Percentiles rank a stretch among this genome's conserved stretches.
Evolutionary conservation across 2,797 vertebrate genomes (phyloP).

Genomic region (Silurus lanzhouensis): DNA sequence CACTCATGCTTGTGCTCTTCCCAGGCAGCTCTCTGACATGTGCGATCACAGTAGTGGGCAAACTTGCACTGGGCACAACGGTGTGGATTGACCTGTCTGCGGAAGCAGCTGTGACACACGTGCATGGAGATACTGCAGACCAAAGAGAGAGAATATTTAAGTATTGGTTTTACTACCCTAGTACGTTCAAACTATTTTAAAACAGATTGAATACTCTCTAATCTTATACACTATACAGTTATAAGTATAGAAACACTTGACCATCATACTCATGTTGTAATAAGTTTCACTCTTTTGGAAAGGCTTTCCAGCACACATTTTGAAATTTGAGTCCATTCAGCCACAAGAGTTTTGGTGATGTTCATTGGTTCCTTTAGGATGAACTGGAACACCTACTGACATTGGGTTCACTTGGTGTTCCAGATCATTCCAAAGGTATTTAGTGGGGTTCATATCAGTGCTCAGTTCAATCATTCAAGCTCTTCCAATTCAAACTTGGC

Average conservation of each 20-base stretch:
- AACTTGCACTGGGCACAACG: conserved; percentile 93
- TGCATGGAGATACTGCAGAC: conserved; percentile 75
- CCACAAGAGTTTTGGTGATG: neutral
- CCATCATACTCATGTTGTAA: neutral
- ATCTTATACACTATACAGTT: neutral
- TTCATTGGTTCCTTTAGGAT: too few species aligned
- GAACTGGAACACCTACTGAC: too few species aligned
- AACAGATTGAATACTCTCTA: neutral
- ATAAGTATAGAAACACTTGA: neutral
- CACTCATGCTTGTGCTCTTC: conserved; percentile 91
- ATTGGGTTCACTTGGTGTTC: neutral
- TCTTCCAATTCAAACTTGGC: neutral
- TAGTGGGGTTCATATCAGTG: too few species aligned
- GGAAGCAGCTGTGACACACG: conserved; percentile 95
- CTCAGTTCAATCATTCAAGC: neutral
- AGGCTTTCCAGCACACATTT: neutral
- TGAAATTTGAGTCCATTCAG: neutral
- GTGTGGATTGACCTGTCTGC: conserved; percentile 84
- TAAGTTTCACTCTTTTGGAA: neutral
- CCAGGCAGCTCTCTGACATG: conserved; percentile 93
- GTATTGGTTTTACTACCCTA: neutral
- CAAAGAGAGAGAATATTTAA: neutral
- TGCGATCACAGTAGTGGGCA: conserved; percentile 91
- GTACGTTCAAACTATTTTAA: neutral
- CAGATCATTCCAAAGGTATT: neutral